Evolutionary conservation across 1,140 invertebrate genomes (phyloP), one percentile per base, ranked within the genome.

Genomic region (Zaprionus vittiger): DNA sequence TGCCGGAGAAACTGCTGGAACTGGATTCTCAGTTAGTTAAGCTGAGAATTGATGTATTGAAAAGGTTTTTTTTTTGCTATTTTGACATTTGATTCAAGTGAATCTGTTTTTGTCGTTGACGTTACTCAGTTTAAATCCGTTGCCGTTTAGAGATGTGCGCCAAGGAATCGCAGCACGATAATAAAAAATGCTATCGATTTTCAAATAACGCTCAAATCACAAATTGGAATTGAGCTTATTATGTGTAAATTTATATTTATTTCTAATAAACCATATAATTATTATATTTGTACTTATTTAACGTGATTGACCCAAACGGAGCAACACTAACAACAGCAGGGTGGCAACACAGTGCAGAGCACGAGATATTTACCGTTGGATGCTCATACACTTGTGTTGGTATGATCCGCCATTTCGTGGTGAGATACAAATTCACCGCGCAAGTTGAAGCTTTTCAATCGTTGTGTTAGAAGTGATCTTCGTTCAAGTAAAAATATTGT

Each of bases 111-210:
- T n/a, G 38, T n/a, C 38, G 38, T 6, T 15, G 5, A 5, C 1
- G 38, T 15, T 41, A n/a, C 38, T 41, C 41, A 6, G 41, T 47
- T 47, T 20, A 17, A 47, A 47, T 47, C 20, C 41, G 41, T 47
- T 47, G n/a, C 41, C n/a, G 41, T 11, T 47, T 47, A 17, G 41
- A 47, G 41, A 47, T 47, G 41, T 47, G n/a, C n/a, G 41, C 41
- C 41, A 47, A 47, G 41, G 41, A 47, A 47, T 47, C 41, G 41
- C n/a, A n/a, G 41, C 41, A n/a, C 41, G n/a, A 47, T 47, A 47
- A 17, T 7, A 47, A 17, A 6, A 17, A 6, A 7, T 17, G n/a
- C 41, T 47, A 47, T 47, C 41, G 41, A 47, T 9, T 17, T 47
- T 17, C 0, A 47, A 47, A 7, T 2, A 47, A 47, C 17, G n/a